A percentile compares a stretch with the other conserved stretches of the same genome.
Conservation (phyloP, 2,797 vertebrate genomes). For the Monodelphis domestica region DNA sequence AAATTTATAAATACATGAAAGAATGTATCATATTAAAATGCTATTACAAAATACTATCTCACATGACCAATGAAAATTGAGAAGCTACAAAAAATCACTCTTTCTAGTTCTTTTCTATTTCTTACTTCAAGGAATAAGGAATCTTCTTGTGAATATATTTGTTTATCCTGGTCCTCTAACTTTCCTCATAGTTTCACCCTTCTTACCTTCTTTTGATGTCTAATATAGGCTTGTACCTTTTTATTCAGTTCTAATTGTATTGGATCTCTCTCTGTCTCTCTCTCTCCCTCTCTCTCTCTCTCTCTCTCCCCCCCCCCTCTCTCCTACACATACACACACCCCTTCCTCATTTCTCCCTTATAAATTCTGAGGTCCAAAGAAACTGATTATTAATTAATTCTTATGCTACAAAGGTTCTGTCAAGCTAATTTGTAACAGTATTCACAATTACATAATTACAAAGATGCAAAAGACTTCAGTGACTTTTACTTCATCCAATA, state of each 20-base stretch:
- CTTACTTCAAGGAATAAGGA: not conserved
- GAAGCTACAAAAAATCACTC: not conserved
- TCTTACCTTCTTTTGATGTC: not conserved
- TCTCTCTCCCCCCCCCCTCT: rapidly evolving
- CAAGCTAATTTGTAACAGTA: not conserved
- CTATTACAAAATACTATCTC: not conserved
- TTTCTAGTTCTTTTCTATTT: not conserved
- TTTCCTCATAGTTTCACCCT: not conserved
- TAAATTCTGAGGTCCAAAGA: too few species aligned
- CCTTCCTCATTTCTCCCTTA: too few species aligned
- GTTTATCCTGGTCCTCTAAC: not conserved
- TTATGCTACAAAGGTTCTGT: not conserved
- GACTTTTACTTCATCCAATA: not conserved
- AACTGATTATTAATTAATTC: not conserved
- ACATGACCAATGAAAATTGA: not conserved
- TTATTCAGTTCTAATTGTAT: not conserved
- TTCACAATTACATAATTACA: not conserved
- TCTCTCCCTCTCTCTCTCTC: too few species aligned
- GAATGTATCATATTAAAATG: not conserved
- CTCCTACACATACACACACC: too few species aligned
- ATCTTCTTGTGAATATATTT: not conserved
- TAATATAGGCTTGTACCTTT: not conserved
- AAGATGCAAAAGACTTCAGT: not conserved
- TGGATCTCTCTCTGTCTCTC: not conserved
- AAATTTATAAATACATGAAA: not conserved